These are phyloP conservation scores for Ammospiza maritima DNA, from an alignment of 2,797 vertebrate species.

Conservation along the genomic window DNA sequence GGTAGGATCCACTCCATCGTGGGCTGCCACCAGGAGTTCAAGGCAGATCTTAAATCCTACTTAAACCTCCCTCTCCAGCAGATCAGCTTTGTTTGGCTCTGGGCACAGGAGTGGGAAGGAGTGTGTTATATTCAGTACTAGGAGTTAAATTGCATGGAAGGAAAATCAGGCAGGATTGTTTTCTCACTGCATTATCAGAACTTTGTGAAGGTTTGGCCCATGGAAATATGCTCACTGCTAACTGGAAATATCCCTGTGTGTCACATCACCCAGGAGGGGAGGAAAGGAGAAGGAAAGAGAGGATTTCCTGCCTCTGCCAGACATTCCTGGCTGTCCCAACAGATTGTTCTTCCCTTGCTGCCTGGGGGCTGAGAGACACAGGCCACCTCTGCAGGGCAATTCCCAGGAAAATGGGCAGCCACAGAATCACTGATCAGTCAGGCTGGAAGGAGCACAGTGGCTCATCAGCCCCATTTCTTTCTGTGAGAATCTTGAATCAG, in stretches of 20 bases:
- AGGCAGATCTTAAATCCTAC: not conserved
- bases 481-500: not conserved
- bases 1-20: not conserved
- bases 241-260: not conserved
- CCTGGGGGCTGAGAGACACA: not conserved
- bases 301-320: not conserved
- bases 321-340: not conserved
- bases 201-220: not conserved
- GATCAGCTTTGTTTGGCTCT: not conserved
- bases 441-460: not conserved
- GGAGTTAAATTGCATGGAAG: not conserved
- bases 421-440: accelerated
- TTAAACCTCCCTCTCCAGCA: not conserved
- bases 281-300: not conserved
- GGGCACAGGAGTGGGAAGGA: not conserved
- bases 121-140: not conserved
- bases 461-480: not conserved
- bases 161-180: not conserved
- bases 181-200: not conserved
- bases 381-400: not conserved
- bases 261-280: not conserved
- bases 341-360: not conserved
- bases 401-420: not conserved
- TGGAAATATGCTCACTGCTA: not conserved
- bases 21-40: not conserved